Evolutionary conservation across 2,888 invertebrate species (phyloP), one percentile per base, ranked within the genome.

Genomic region (Cremastinae sp.): DNA sequence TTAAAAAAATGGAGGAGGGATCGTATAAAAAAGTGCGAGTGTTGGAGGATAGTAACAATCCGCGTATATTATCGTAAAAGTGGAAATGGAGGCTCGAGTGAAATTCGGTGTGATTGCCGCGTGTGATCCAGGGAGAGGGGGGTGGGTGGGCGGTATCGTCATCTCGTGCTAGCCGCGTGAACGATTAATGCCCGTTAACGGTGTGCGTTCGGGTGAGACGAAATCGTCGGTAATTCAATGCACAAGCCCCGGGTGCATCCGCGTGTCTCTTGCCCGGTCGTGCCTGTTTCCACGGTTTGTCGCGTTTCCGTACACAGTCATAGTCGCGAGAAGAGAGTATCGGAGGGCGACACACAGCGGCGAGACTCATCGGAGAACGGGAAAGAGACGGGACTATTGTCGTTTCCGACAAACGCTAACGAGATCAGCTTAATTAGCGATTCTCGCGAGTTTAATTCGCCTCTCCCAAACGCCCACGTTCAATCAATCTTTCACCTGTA

Each of bases 161-260:
- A 38, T 53, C 64, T 22, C 51, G 14, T 51, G 49, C 22, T 14
- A 45, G 20, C 18, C 56, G 66, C 56, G 72, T 49, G 49, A 75
- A 75, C 71, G 71, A 68, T 75, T 75, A 75, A 68, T 75, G 66
- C 71, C 66, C 56, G 71, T 71, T 75, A 75, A 75, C 75, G 61
- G 54, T 62, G 75, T 49, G 66, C 73, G 64, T 62, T 66, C 74
- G 66, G 78, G 74, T 71, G 74, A 68, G 47, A 76, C 72, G 78
- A 81, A 82, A 82, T 78, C 76, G 78, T 79, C 77, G 82, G 76
- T 82, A 85, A 85, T 85, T 84, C 80, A 83, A 82, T 81, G 79
- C 79, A 54, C 61, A 72, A 78, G 65, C 65, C 69, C 62, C 72
- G 65, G 54, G 69, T 59, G 70, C 49, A 59, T 38, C 38, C 62